Base-by-base conservation (phyloP, 2,797 vertebrate species). In the Epinephelus malabaricus region DNA sequence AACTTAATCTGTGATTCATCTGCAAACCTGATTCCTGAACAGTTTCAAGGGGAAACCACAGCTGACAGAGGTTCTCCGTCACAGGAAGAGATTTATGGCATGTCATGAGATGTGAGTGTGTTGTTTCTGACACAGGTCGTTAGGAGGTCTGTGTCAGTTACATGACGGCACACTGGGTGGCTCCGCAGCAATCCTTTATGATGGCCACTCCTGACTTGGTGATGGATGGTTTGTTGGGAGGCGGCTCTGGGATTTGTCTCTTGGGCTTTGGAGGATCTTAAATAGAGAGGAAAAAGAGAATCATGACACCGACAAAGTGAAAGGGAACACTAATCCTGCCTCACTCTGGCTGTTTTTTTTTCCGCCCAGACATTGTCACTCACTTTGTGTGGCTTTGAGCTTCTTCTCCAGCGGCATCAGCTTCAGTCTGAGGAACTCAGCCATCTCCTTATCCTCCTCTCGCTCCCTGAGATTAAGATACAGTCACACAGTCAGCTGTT, bases 381-480 rank as follows among this genome's bases (percentile, higher is more conserved):
- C 91, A 99, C 98, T 95, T 79, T 96, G 93, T 87, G 95, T 90
- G 63, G 92, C 95, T 74, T 94, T 96, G 80, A 96, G 94, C 88
- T 96, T 95, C 93, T 97, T 97, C 86, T 98, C 97, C 92, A 97
- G 89, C 55, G 97, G 96, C 94, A 96, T 96, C 93, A 99, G 96
- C 94, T 99, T 99, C 92, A 97, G 97, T 84, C 96, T 94, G 86
- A 99, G 96, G 92, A 99, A 99, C 92, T 99, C 98, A 0, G 97
- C 97, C 97, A 99, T 98, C 93, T 99, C 98, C 73, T 98, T 98
- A 92, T 99, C 98, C 93, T 99, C 98, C 91, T 99, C 98, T 82
- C 95, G 96, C 89, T 99, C 98, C 93, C 98, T 99, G 92, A 66
- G 72, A 23, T 53, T 1, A 6, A 51, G 9, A 78, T 0, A 82